Conservation (phyloP, 2,888 invertebrate species). For the Tenthredo notha region DNA sequence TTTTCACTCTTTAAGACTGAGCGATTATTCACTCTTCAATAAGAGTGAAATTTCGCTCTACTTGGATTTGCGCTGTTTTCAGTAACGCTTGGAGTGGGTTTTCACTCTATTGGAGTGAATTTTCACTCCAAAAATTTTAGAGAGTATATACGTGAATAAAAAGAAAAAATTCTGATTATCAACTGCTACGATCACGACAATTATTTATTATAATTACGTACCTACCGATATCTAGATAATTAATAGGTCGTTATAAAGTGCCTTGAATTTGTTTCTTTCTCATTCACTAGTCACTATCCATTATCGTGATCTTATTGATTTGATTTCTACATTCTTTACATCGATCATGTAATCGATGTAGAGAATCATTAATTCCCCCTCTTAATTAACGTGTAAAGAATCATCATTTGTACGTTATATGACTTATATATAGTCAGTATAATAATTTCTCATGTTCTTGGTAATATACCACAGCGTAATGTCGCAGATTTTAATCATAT, state of each 20-base stretch:
- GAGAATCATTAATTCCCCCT: neutral
- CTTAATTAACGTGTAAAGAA: neutral
- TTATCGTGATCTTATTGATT: neutral
- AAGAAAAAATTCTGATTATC: neutral
- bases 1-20: too few relatives aligned
- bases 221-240: neutral
- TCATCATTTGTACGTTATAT: neutral
- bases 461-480: neutral
- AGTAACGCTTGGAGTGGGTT: too few relatives aligned
- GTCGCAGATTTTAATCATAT: neutral
- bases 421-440: neutral
- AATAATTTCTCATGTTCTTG: neutral
- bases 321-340: neutral
- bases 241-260: neutral
- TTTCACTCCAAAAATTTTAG: too few relatives aligned
- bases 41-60: too few relatives aligned
- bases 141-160: neutral
- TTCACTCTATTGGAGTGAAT: too few relatives aligned
- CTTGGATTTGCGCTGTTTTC: too few relatives aligned
- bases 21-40: too few relatives aligned
- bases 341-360: neutral
- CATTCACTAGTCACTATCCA: too few relatives aligned
- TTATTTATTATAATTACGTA: neutral
- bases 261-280: neutral
- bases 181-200: neutral